Evolutionary conservation across 2,797 vertebrate species (phyloP), one percentile per base, ranked within the genome.

Genomic region (Balearica regulorum): DNA sequence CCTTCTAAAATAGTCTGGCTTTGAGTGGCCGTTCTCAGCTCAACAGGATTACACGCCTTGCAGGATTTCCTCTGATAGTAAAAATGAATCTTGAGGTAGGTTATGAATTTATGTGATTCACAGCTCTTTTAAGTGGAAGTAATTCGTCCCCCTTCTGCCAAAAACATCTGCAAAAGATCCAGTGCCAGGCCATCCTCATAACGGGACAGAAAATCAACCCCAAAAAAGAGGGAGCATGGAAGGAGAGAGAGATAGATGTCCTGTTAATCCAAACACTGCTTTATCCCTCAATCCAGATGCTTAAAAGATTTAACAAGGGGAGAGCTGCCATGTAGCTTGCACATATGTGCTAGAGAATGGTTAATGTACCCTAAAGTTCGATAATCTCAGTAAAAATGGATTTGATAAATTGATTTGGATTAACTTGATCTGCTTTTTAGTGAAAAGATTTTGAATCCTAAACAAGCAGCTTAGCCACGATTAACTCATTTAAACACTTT

Each of bases 381-480:
- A 89, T 96, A 95, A 95, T 95, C 92, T 89, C 75, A 92, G 81
- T 93, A 87, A 92, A 95, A 97, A 79, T 81, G 90, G 90, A 95
- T 96, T 92, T 94, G 90, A 92, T 69, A 93, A 96, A 93, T 81
- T 92, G 81, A 93, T 96, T 93, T 92, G 96, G 94, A 97, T 97
- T 96, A 97, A 92, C 69, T 86, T 89, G 79, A 89, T 95, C 92
- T 96, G 93, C 84, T 81, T 91, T 94, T 89, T 44, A 93, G 71
- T 24, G 49, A 76, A 92, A 96, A 94, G 75, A 90, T 89, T 66
- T 69, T 31, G 79, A 91, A 95, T 94, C 48, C 92, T 89, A 78
- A 89, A 91, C 87, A 93, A 92, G 90, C 54, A 93, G 89, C 69
- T 97, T 96, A 97, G 54, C 79, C 61, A 91, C 11, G 43, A 96